phyloP scores from a whole-genome alignment of 2,113 vertebrate genomes.

The Notarius quadriscutis region DNA sequence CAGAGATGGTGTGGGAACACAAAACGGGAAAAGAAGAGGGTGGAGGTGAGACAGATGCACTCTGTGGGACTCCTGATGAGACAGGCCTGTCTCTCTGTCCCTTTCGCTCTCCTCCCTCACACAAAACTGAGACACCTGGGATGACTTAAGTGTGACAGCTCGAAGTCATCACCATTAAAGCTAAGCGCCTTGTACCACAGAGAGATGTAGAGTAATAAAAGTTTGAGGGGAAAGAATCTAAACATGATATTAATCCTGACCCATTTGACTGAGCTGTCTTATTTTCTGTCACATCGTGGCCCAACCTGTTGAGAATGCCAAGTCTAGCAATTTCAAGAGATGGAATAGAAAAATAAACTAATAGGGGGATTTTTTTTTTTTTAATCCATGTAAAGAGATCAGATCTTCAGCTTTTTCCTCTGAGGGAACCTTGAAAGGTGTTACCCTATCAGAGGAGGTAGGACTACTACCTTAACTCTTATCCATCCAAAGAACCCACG shows the following conservation, averaged over 20 bases:
- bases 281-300: not conserved
- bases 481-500: not conserved
- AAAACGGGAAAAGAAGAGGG: conserved; percentile 61
- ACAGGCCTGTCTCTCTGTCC: conserved; percentile 57
- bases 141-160: conserved; percentile 39
- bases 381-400: not conserved
- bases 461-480: not conserved
- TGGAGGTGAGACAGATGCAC: conserved; percentile 83
- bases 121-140: conserved; percentile 20
- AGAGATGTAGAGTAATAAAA: conserved; percentile 34
- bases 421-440: not conserved
- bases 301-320: not conserved
- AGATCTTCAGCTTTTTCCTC: not conserved
- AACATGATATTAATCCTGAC: conserved; percentile 25
- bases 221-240: not conserved
- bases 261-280: not conserved
- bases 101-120: not conserved
- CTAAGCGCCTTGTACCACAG: conserved; percentile 27
- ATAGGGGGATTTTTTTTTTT: not conserved
- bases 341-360: not conserved
- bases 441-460: not conserved
- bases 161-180: conserved; percentile 43
- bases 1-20: conserved; percentile 46
- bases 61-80: conserved; percentile 79
- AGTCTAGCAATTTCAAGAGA: not conserved